A percentile compares a stretch with the other conserved stretches of the same genome.
phyloP scores from a whole-genome alignment of 2,888 invertebrate species.

The Sphecodes monilicornis region DNA sequence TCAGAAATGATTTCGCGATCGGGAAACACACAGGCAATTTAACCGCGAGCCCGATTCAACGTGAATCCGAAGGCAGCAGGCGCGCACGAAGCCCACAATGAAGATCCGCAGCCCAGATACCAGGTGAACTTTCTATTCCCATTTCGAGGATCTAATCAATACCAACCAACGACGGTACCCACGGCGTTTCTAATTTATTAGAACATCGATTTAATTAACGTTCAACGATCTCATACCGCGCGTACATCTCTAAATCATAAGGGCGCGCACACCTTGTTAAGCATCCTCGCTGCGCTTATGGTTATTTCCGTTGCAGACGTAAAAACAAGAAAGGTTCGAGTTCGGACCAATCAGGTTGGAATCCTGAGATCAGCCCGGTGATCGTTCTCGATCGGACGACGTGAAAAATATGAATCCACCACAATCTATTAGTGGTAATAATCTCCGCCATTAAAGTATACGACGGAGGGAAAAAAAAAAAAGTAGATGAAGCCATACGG shows the following conservation, averaged over 20 bases:
- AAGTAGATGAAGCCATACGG: constrained; percentile 9
- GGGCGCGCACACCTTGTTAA: background rate
- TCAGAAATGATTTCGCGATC: constrained; percentile 30
- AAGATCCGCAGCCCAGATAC: constrained; percentile 44
- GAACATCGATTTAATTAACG: constrained; percentile 48
- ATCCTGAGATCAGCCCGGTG: background rate
- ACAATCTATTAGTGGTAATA: background rate
- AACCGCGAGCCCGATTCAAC: constrained; percentile 16
- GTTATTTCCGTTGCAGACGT: constrained; percentile 6
- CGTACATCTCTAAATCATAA: background rate
- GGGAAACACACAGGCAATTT: constrained; percentile 45
- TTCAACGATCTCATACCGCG: background rate
- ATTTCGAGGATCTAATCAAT: constrained; percentile 43
- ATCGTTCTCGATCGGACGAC: background rate
- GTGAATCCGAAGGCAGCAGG: background rate
- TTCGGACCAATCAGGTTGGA: background rate
- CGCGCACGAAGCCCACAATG: constrained; percentile 13
- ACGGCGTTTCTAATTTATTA: constrained; percentile 44
- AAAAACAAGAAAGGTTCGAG: background rate
- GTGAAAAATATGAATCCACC: constrained; percentile 4
- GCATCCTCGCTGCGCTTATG: background rate
- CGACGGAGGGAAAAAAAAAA: background rate
- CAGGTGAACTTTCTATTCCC: constrained; percentile 51
- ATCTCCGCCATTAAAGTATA: background rate
- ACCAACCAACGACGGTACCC: constrained; percentile 2